Percentiles rank a stretch among this genome's conserved stretches.
These are phyloP conservation scores for Myotis planiceps DNA, from an alignment of 2,797 vertebrate genomes.

Conservation along the genomic window DNA sequence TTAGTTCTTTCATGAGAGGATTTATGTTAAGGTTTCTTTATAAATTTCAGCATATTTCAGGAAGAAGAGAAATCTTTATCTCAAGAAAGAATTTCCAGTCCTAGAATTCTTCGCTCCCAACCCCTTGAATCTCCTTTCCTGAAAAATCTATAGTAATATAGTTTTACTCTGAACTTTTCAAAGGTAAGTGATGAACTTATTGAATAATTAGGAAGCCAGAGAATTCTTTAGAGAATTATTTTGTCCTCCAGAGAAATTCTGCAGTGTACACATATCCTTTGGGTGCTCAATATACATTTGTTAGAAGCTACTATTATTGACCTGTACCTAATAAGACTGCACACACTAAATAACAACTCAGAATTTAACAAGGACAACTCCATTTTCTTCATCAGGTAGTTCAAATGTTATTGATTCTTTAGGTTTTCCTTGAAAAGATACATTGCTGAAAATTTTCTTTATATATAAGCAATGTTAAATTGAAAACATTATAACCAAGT, in stretches of 20 bases:
- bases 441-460: conserved; percentile 33
- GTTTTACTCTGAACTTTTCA: conserved; percentile 28
- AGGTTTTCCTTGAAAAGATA: conserved; percentile 57
- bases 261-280: conserved; percentile 1
- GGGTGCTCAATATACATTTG: conserved; percentile 48
- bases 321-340: conserved; percentile 53
- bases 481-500: conserved; percentile 51
- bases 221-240: conserved; percentile 50
- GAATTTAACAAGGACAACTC: conserved; percentile 53
- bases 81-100: not conserved
- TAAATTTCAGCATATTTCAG: not conserved
- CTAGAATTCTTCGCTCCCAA: not conserved
- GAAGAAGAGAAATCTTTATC: not conserved
- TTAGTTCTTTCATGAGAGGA: not conserved
- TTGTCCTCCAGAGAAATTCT: conserved; percentile 44
- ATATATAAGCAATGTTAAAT: conserved; percentile 8
- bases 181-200: conserved; percentile 44
- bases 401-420: conserved; percentile 61
- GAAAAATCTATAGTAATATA: conserved; percentile 28
- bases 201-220: conserved; percentile 17
- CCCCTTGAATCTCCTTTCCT: not conserved
- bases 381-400: conserved; percentile 42
- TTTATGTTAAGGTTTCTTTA: not conserved
- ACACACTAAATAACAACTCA: conserved; percentile 53
- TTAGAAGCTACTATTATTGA: conserved; percentile 60